A percentile compares a stretch with the other conserved stretches of the same genome.
Evolutionary conservation across 2,797 vertebrate genomes (phyloP).

Genomic region (Hypotaenidia philippensis): DNA sequence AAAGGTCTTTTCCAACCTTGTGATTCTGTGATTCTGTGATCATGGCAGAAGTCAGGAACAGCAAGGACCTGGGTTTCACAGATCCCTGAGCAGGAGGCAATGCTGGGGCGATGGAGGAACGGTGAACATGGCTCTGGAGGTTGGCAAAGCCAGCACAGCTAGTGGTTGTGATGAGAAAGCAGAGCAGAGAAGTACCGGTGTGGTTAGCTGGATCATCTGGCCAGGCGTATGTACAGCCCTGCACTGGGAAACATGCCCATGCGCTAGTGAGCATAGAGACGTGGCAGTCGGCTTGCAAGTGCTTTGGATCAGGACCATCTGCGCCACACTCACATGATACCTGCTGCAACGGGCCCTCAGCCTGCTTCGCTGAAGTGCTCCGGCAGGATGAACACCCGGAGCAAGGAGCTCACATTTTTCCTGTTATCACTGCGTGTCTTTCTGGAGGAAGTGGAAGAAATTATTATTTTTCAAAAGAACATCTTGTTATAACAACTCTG

Average conservation of each 20-base stretch:
- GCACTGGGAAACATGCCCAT: slow-evolving; percentile 31
- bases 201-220: neutral
- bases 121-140: neutral
- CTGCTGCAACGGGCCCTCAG: neutral
- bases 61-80: neutral
- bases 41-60: neutral
- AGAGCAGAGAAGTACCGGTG: neutral
- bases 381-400: neutral
- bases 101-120: neutral
- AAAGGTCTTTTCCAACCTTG: too few species aligned
- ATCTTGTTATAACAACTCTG: slow-evolving; percentile 22
- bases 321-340: neutral
- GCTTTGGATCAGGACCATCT: slow-evolving; percentile 38
- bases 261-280: neutral
- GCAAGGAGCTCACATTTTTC: neutral
- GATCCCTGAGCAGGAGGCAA: neutral
- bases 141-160: rapidly evolving
- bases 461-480: neutral
- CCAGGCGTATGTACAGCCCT: neutral
- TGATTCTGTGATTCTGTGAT: too few species aligned
- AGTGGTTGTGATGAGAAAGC: rapidly evolving
- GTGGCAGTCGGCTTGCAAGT: slow-evolving; percentile 11
- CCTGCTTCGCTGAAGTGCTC: neutral
- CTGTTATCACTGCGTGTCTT: neutral
- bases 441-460: neutral